phyloP scores from a whole-genome alignment of 1,140 invertebrate genomes.

The Whitmania pigra region DNA sequence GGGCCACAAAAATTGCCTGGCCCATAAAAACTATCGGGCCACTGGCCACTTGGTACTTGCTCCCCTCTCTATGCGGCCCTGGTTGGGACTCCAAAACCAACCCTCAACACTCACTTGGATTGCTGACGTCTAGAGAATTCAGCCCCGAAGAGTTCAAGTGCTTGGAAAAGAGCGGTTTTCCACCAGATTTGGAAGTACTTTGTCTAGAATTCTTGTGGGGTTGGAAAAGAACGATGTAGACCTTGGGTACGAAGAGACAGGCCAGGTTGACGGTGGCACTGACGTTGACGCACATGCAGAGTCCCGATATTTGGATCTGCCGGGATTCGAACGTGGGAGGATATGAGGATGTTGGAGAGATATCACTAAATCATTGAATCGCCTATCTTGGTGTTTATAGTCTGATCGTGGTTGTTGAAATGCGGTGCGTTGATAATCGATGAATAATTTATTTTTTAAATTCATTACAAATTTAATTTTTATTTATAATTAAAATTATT shows the following conservation, averaged over 20 bases:
- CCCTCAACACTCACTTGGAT: background rate
- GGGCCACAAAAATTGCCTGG: too few species aligned
- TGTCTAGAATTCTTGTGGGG: slow-evolving; percentile 59
- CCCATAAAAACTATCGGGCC: too few species aligned
- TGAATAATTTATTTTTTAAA: too few species aligned
- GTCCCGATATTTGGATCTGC: slow-evolving; percentile 62
- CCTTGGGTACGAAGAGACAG: slow-evolving; percentile 65
- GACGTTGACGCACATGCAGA: slow-evolving; percentile 64
- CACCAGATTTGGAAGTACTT: background rate
- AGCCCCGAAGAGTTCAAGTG: background rate
- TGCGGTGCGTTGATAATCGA: too few species aligned
- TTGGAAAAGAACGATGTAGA: slow-evolving; percentile 62
- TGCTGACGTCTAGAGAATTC: slow-evolving; percentile 14
- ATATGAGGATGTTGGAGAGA: background rate
- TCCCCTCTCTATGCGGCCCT: too few species aligned
- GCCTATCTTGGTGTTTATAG: too few species aligned
- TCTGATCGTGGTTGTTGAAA: too few species aligned
- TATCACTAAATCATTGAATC: background rate
- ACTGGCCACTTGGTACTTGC: too few species aligned
- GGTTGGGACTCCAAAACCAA: too few species aligned
- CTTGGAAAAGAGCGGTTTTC: slow-evolving; percentile 8
- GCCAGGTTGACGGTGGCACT: slow-evolving; percentile 62
- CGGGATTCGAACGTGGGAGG: background rate
- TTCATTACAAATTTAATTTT: too few species aligned
- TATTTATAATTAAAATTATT: too few species aligned